phyloP scores from a whole-genome alignment of 2,113 vertebrate genomes.

The Apaloderma vittatum region DNA sequence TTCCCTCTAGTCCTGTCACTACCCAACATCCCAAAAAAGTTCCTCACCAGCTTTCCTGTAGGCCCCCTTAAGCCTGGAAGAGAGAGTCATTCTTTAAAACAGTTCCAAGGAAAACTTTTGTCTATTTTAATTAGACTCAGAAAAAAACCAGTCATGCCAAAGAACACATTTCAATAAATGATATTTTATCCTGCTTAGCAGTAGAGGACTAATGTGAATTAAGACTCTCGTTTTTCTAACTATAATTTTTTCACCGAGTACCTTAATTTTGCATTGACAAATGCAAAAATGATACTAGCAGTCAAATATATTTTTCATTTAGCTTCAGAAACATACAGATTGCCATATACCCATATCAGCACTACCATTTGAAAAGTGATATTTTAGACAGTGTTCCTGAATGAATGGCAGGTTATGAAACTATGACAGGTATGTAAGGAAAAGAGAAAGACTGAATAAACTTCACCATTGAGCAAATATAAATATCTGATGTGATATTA shows the following conservation, averaged over 20 bases:
- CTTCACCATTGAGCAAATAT: neutral
- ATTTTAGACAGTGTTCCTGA: neutral
- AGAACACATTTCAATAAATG: neutral
- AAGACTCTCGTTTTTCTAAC: neutral
- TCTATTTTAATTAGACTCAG: neutral
- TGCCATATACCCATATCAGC: neutral
- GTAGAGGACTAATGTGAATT: neutral
- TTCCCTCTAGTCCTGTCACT: too few species aligned
- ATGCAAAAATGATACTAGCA: neutral
- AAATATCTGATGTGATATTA: neutral
- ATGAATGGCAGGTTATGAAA: neutral
- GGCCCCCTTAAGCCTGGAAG: neutral
- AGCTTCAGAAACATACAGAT: neutral
- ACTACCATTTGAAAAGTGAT: neutral
- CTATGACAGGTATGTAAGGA: neutral
- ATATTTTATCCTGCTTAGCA: neutral
- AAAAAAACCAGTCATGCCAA: neutral
- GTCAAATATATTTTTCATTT: neutral
- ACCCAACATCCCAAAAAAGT: too few species aligned
- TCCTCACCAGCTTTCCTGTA: too few species aligned
- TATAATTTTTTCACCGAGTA: neutral
- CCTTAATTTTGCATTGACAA: neutral
- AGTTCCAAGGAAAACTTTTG: neutral
- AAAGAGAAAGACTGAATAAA: neutral
- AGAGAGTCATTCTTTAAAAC: neutral